These are phyloP conservation scores for Siniperca undulata DNA, from an alignment of 2,797 vertebrate species.

Conservation along the genomic window DNA sequence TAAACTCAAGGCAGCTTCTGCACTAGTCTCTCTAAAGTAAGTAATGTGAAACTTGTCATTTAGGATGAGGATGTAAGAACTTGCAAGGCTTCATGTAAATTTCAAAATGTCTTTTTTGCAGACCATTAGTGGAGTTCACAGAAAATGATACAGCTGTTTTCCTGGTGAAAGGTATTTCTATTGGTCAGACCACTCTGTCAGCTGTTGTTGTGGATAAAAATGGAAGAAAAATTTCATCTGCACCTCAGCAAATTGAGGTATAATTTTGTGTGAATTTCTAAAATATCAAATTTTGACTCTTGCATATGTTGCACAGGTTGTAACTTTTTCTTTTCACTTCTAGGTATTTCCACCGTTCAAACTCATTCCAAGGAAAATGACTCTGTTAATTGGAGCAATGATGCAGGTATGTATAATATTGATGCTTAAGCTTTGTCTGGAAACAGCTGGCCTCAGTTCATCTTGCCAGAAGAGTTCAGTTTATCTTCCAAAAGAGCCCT, in stretches of 20 bases:
- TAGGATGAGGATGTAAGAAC: neutral
- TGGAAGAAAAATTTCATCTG: slow-evolving; percentile 88
- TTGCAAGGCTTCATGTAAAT: slow-evolving; percentile 12
- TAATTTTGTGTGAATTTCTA: slow-evolving; percentile 24
- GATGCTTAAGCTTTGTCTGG: neutral
- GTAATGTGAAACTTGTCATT: slow-evolving; percentile 64
- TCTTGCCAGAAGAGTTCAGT: slow-evolving; percentile 45
- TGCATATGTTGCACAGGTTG: neutral
- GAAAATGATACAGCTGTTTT: slow-evolving; percentile 91
- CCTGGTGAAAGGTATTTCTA: slow-evolving; percentile 87
- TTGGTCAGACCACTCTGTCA: slow-evolving; percentile 93
- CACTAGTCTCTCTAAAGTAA: slow-evolving; percentile 92
- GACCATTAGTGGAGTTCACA: slow-evolving; percentile 85
- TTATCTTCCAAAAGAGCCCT: slow-evolving; percentile 37
- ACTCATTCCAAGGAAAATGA: slow-evolving; percentile 92
- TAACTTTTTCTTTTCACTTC: slow-evolving; percentile 8
- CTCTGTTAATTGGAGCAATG: slow-evolving; percentile 91
- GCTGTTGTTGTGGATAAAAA: slow-evolving; percentile 88
- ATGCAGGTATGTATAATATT: slow-evolving; percentile 89
- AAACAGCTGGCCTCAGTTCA: slow-evolving; percentile 41
- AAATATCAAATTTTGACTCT: neutral
- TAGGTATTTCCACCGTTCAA: slow-evolving; percentile 97
- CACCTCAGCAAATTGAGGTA: slow-evolving; percentile 94
- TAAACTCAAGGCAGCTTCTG: slow-evolving; percentile 90
- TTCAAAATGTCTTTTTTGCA: slow-evolving; percentile 67